Evolutionary conservation across 2,888 invertebrate genomes (phyloP).

Genomic region (Eupithecia centaureata): DNA sequence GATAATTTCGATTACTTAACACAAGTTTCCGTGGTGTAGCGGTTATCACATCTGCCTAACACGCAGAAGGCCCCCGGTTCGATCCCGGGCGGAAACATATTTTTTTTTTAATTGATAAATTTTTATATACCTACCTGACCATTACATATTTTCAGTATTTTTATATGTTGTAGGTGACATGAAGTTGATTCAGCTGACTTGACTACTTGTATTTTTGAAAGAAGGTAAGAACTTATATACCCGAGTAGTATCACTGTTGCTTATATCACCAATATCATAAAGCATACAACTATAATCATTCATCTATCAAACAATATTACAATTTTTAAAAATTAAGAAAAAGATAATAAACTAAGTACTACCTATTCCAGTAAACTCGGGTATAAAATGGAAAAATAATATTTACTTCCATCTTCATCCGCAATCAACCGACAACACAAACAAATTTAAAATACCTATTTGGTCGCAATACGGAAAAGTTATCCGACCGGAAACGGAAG

Average conservation of each 20-base stretch:
- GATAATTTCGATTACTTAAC: not conserved
- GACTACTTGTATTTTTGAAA: too few species aligned
- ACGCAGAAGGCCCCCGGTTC: slow-evolving; percentile 96
- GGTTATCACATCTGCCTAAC: slow-evolving; percentile 96
- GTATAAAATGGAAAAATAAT: not conserved
- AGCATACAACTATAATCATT: too few species aligned
- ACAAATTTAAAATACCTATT: slow-evolving; percentile 64
- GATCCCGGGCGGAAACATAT: slow-evolving; percentile 93
- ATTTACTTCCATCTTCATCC: slow-evolving; percentile 6
- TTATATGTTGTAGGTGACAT: too few species aligned
- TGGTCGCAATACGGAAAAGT: slow-evolving; percentile 64
- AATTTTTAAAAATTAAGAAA: too few species aligned
- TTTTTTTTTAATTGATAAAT: slow-evolving; percentile 4
- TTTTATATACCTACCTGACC: too few species aligned
- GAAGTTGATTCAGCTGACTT: too few species aligned
- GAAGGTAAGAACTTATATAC: too few species aligned
- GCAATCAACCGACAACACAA: slow-evolving; percentile 63
- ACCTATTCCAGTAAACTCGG: not conserved
- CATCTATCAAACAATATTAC: too few species aligned
- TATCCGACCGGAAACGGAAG: slow-evolving; percentile 70
- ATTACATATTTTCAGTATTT: too few species aligned
- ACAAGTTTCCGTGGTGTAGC: slow-evolving; percentile 92
- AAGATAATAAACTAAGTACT: not conserved
- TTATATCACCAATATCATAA: too few species aligned
- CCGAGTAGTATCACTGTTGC: too few species aligned